Conservation (phyloP, 2,888 invertebrate species). For the Aphelenchoides bicaudatus region DNA sequence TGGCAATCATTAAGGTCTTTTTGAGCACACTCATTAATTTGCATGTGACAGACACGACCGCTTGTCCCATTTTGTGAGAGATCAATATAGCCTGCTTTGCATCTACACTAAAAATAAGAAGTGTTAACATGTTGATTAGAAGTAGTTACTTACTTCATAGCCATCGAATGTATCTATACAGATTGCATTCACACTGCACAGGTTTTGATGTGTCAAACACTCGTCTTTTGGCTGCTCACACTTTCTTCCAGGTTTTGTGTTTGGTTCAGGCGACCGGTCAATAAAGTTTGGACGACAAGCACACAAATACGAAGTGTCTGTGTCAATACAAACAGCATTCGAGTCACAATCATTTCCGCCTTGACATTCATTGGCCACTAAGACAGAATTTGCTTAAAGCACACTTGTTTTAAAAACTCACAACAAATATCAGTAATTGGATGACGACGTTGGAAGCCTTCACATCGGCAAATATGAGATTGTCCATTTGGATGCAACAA, state of each 20-base stretch:
- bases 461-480: slow-evolving; percentile 47
- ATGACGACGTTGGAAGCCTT: slow-evolving; percentile 44
- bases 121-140: slow-evolving; percentile 67
- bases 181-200: slow-evolving; percentile 80
- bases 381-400: slow-evolving; percentile 42
- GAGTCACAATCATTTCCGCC: slow-evolving; percentile 44
- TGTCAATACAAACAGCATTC: slow-evolving; percentile 52
- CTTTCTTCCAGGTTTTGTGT: slow-evolving; percentile 47
- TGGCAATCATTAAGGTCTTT: slow-evolving; percentile 24
- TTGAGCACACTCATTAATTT: slow-evolving; percentile 30
- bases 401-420: slow-evolving; percentile 18
- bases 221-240: slow-evolving; percentile 49
- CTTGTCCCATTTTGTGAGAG: slow-evolving; percentile 31
- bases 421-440: slow-evolving; percentile 53
- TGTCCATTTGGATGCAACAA: slow-evolving; percentile 26
- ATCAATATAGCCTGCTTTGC: slow-evolving; percentile 34
- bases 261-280: slow-evolving; percentile 50
- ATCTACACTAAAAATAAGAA: slow-evolving; percentile 24
- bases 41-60: slow-evolving; percentile 28
- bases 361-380: slow-evolving; percentile 51
- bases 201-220: slow-evolving; percentile 66
- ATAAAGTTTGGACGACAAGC: slow-evolving; percentile 48
- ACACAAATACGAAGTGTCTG: slow-evolving; percentile 49
- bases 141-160: too few relatives aligned
- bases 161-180: slow-evolving; percentile 85